These are phyloP conservation scores for Campoplex capitator DNA, from an alignment of 2,888 invertebrate genomes.

Conservation along the genomic window DNA sequence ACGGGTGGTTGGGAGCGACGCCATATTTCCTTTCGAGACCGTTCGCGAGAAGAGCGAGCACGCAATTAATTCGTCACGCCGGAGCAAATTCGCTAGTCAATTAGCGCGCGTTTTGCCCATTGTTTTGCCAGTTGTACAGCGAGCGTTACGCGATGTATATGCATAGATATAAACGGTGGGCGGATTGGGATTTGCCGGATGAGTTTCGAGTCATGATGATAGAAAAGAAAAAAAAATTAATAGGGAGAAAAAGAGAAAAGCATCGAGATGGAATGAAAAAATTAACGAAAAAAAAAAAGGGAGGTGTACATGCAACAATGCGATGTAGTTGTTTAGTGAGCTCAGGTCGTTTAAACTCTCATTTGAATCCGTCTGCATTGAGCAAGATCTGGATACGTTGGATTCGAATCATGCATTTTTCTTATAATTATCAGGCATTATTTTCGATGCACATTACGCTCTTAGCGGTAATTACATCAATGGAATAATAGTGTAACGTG, in stretches of 20 bases:
- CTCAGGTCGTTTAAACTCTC: neutral
- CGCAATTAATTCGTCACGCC: slow-evolving; percentile 68
- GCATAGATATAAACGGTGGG: slow-evolving; percentile 9
- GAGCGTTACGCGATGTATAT: slow-evolving; percentile 11
- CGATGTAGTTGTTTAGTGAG: neutral
- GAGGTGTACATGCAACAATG: neutral
- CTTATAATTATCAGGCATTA: slow-evolving; percentile 44
- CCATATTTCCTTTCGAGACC: slow-evolving; percentile 61
- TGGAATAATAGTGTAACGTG: slow-evolving; percentile 20
- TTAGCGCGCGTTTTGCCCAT: slow-evolving; percentile 58
- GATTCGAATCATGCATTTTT: neutral
- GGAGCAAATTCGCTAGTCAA: slow-evolving; percentile 67
- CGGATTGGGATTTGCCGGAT: neutral
- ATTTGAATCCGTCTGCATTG: neutral
- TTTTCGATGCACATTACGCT: slow-evolving; percentile 19
- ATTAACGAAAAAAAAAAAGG: neutral
- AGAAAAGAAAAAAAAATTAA: neutral
- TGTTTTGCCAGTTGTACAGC: slow-evolving; percentile 52
- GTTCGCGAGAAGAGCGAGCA: slow-evolving; percentile 53
- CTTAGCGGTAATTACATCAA: slow-evolving; percentile 29
- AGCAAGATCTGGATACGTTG: neutral
- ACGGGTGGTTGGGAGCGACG: slow-evolving; percentile 48
- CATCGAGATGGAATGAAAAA: neutral
- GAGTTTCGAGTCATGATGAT: slow-evolving; percentile 8
- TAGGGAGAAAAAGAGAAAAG: neutral